Conservation (phyloP, 2,113 vertebrate species). For the Limnothrissa miodon region DNA sequence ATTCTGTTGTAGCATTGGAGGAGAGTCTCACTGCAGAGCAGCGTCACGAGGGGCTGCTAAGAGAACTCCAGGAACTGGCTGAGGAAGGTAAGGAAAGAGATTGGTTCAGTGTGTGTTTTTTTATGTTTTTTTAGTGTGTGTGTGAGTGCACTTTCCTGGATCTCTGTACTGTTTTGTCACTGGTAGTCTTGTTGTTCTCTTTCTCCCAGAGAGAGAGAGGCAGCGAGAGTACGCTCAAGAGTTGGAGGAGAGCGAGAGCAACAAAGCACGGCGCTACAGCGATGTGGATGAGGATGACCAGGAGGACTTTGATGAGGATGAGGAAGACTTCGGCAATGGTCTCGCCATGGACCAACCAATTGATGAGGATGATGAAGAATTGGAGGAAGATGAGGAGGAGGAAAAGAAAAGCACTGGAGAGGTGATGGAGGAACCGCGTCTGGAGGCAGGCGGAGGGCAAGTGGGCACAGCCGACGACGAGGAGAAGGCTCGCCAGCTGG, state of each 20-base stretch:
- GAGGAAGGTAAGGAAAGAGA: conserved; percentile 60
- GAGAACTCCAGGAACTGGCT: conserved; percentile 74
- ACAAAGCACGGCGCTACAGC: conserved; percentile 43
- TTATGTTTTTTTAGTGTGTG: background rate
- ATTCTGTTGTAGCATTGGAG: conserved; percentile 51
- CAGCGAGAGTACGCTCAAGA: conserved; percentile 45
- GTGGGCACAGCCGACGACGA: conserved; percentile 27
- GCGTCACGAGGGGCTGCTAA: conserved; percentile 72
- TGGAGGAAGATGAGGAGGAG: conserved; percentile 27
- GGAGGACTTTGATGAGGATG: conserved; percentile 12
- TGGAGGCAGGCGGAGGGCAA: conserved; percentile 45
- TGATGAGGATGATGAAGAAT: conserved; percentile 38
- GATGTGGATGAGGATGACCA: conserved; percentile 36
- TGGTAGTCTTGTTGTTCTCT: background rate
- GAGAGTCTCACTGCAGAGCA: conserved; percentile 66
- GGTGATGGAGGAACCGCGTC: conserved; percentile 48
- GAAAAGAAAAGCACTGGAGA: conserved; percentile 41
- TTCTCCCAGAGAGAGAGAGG: conserved; percentile 57
- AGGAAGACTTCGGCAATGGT: conserved; percentile 30
- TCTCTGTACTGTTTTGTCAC: background rate
- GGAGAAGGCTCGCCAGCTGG: conserved; percentile 57
- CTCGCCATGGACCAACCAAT: conserved; percentile 26
- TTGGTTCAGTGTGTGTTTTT: background rate
- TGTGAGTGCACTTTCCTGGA: no score
- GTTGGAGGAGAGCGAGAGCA: conserved; percentile 48